phyloP scores from a whole-genome alignment of 2,888 invertebrate species.

The Calliphora vomitoria region DNA sequence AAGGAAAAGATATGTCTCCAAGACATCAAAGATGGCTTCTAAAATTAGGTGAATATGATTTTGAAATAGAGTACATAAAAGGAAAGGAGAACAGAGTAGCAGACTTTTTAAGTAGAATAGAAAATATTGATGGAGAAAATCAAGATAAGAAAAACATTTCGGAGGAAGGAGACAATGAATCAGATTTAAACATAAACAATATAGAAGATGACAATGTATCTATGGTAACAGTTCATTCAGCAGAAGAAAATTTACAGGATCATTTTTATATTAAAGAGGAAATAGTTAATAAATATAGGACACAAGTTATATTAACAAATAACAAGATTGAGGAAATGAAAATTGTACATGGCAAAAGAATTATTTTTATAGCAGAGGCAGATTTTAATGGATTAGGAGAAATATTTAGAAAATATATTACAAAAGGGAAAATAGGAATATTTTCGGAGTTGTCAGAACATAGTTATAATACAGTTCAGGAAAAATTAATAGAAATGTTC shows the following conservation, averaged over 20 bases:
- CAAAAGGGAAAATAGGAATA: conserved; percentile 72
- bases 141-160: too few relatives aligned
- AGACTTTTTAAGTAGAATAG: conserved; percentile 36
- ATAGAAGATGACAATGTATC: conserved; percentile 33
- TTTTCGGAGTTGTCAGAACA: conserved; percentile 67
- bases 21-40: conserved; percentile 56
- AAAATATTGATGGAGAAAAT: conserved; percentile 27
- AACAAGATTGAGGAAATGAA: conserved; percentile 63
- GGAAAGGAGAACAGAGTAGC: conserved; percentile 55
- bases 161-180: too few relatives aligned
- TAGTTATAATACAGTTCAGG: conserved; percentile 58
- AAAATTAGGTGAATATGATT: conserved; percentile 37
- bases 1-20: conserved; percentile 60
- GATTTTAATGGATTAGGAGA: conserved; percentile 64
- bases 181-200: background rate
- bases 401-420: conserved; percentile 70
- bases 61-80: conserved; percentile 42
- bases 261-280: conserved; percentile 62
- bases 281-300: conserved; percentile 64
- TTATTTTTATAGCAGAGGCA: conserved; percentile 70
- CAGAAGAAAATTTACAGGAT: conserved; percentile 37
- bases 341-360: conserved; percentile 61
- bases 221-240: conserved; percentile 63
- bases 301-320: conserved; percentile 59
- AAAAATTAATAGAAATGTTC: too few relatives aligned